phyloP scores from a whole-genome alignment of 2,888 invertebrate species.

The Syrphus vitripennis region DNA sequence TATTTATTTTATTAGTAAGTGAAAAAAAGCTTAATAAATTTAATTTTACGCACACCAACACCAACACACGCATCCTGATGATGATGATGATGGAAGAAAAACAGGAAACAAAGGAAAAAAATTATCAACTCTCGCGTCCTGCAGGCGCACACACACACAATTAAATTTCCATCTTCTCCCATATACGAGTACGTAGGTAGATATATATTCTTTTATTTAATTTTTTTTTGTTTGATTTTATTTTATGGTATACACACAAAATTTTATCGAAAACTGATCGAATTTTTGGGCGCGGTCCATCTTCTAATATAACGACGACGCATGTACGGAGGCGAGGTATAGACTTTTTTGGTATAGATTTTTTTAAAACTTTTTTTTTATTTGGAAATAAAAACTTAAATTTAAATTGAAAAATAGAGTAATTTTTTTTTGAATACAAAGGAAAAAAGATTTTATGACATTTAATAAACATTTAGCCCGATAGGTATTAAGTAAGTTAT shows the following conservation, averaged over 20 bases:
- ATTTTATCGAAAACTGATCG: constrained; percentile 71
- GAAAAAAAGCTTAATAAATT: constrained; percentile 22
- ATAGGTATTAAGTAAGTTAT: constrained; percentile 7
- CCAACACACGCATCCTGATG: constrained; percentile 1
- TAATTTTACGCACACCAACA: constrained; percentile 57
- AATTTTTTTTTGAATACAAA: constrained; percentile 29
- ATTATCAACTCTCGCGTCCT: constrained; percentile 36
- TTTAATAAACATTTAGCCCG: constrained; percentile 59
- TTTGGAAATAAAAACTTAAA: constrained; percentile 2
- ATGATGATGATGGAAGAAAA: constrained; percentile 23
- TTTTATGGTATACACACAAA: constrained; percentile 64
- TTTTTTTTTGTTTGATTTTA: constrained; percentile 44
- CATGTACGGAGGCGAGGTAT: constrained; percentile 62
- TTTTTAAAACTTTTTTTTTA: background rate
- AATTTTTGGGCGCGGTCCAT: constrained; percentile 71
- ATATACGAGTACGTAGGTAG: background rate
- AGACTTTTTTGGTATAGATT: background rate
- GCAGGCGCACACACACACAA: constrained; percentile 53
- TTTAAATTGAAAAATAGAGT: constrained; percentile 57
- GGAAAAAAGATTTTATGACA: constrained; percentile 26
- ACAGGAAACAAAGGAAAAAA: constrained; percentile 44
- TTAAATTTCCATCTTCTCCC: constrained; percentile 53
- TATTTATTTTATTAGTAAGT: background rate
- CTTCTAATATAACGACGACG: constrained; percentile 64
- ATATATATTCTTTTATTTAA: background rate